Percentiles rank a stretch among this genome's conserved stretches.
These are phyloP conservation scores for Nothoprocta pentlandii DNA, from an alignment of 2,113 vertebrate genomes.

Conservation along the genomic window DNA sequence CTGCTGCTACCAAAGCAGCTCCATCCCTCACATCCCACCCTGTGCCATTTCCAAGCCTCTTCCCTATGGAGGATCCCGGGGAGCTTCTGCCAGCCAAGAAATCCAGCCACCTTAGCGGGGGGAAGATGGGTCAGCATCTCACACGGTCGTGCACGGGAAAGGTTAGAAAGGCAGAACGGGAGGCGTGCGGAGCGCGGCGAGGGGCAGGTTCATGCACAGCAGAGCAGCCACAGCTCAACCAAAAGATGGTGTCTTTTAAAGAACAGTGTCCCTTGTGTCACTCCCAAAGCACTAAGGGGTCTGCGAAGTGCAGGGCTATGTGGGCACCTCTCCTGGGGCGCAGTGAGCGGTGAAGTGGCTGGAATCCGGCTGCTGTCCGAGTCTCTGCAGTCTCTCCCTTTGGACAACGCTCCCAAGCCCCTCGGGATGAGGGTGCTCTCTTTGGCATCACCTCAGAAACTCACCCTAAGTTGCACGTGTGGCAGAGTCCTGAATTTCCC, in stretches of 20 bases:
- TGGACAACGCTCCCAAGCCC: background rate
- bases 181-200: background rate
- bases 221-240: background rate
- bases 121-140: background rate
- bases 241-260: background rate
- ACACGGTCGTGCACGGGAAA: background rate
- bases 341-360: background rate
- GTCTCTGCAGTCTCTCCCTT: background rate
- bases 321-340: too few species aligned
- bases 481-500: background rate
- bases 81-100: background rate
- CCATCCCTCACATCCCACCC: background rate
- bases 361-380: background rate
- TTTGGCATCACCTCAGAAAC: background rate
- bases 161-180: background rate
- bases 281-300: background rate
- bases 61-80: background rate
- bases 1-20: background rate
- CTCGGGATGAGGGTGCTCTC: background rate
- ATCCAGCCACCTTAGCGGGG: background rate
- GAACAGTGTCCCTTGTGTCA: background rate
- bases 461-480: fast-evolving
- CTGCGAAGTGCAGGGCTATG: background rate
- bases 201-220: background rate
- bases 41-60: fast-evolving